Evolutionary conservation across 2,797 vertebrate genomes (phyloP).

Genomic region (Falco columbarius): DNA sequence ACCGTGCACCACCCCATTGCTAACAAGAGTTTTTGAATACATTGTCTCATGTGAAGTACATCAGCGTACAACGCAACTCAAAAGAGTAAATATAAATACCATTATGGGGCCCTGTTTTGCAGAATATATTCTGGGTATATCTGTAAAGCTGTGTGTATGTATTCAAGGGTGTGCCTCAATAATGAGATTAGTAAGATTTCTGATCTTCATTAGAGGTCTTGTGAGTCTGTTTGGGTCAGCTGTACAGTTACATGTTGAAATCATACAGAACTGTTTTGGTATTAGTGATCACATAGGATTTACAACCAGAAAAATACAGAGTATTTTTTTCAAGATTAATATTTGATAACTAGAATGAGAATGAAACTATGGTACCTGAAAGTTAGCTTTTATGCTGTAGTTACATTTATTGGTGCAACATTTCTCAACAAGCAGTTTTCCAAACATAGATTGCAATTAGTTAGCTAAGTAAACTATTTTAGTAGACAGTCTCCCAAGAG

Average conservation of each 20-base stretch:
- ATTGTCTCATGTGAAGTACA: background rate
- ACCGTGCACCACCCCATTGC: rapidly evolving
- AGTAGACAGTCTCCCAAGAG: background rate
- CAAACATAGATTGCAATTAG: background rate
- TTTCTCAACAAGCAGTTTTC: background rate
- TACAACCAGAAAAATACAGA: background rate
- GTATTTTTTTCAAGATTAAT: background rate
- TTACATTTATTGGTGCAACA: background rate
- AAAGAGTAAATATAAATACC: background rate
- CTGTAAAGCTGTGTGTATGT: background rate
- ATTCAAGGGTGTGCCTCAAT: background rate
- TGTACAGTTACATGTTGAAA: background rate
- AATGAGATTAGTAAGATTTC: background rate
- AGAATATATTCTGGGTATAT: background rate
- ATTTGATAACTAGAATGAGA: background rate
- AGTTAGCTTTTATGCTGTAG: background rate
- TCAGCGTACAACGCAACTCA: background rate
- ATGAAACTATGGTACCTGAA: background rate
- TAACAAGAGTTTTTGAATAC: background rate
- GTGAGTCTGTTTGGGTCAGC: background rate
- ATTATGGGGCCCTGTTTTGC: background rate
- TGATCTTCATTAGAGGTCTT: background rate
- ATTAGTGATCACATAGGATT: background rate
- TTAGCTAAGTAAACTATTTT: background rate
- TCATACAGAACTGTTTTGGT: background rate